Percentiles rank a stretch among this genome's conserved stretches.
These are phyloP conservation scores for Nylanderia fulva DNA, from an alignment of 1,140 invertebrate genomes.

Conservation along the genomic window DNA sequence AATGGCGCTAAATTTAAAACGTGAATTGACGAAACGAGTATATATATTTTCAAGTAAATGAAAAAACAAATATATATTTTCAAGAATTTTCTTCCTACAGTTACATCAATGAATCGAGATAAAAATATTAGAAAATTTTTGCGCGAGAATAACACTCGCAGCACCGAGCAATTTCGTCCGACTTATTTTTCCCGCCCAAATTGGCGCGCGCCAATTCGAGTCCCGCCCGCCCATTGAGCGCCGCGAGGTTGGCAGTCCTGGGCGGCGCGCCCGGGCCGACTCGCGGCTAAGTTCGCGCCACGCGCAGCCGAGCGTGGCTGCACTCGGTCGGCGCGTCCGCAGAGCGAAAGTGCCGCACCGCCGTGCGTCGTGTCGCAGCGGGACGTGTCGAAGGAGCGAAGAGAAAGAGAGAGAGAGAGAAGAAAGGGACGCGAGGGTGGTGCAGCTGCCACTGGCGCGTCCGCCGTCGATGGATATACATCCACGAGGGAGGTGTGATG, in stretches of 20 bases:
- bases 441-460: constrained; percentile 65
- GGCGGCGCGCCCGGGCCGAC: constrained; percentile 33
- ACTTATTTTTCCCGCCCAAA: neutral
- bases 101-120: too few relatives aligned
- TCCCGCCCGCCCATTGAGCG: neutral
- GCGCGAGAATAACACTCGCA: too few relatives aligned
- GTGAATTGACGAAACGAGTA: too few relatives aligned
- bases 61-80: too few relatives aligned
- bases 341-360: constrained; percentile 32
- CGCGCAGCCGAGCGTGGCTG: constrained; percentile 24
- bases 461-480: constrained; percentile 61
- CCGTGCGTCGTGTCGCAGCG: constrained; percentile 30
- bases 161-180: too few relatives aligned
- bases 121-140: too few relatives aligned
- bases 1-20: too few relatives aligned
- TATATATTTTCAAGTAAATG: too few relatives aligned
- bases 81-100: too few relatives aligned
- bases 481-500: constrained; percentile 73
- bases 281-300: constrained; percentile 17
- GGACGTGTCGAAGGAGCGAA: constrained; percentile 39
- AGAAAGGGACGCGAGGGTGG: constrained; percentile 48
- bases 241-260: constrained; percentile 23
- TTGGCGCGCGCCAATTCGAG: neutral
- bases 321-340: constrained; percentile 26
- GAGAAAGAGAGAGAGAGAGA: neutral